Base-by-base conservation (phyloP, 2,888 invertebrate genomes). In the Drosophila borealis region DNA sequence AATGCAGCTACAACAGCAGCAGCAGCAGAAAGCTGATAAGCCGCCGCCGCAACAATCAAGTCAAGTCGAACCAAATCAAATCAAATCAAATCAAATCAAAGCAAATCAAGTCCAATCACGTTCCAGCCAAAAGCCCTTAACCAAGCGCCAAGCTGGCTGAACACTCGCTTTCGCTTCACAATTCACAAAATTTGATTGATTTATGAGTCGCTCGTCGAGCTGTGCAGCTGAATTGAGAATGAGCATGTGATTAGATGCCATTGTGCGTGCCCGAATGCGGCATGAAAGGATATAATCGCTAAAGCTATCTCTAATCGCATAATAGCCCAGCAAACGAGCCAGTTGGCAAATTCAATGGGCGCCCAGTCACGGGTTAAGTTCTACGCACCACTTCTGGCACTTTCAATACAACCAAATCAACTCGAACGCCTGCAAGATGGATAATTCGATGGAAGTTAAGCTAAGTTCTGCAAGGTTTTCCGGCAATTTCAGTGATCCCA, bases 1-100 rank as follows among this genome's bases (percentile, higher is more conserved):
- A 17, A 17, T 17, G 17, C 17, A 17, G 17, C 17, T 17, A 17
- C 17, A 17, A 2, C 17, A 17, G 17, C 17, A 17, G 17, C 17
- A 17, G 17, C 17, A 17, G 17, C 17, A 17, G 17, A 17, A 81
- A 81, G 81, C 82, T 87, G 82, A 87, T 87, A 82, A 87, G 87
- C 80, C 61, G 82, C 87, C 85, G 67, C 87, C 85, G 67, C 82
- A 82, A 81, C 85, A 82, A 82, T 86, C 77, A 78, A 87, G 78
- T 73, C 73, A 63, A 78, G 83, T 83, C 81, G 83, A 87, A 81
- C 75, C 71, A 75, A 75, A 62, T 72, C 11, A 34, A 46, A 46
- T 71, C 74, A 70, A 76, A 61, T 61, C 71, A 61, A 78, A 78
- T 78, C 75, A 78, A 50, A 33, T 2, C 29, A 55, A 53, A 49